A percentile compares a stretch with the other conserved stretches of the same genome.
Conservation (phyloP, 2,888 invertebrate genomes). For the Drosophila melanosoma region DNA sequence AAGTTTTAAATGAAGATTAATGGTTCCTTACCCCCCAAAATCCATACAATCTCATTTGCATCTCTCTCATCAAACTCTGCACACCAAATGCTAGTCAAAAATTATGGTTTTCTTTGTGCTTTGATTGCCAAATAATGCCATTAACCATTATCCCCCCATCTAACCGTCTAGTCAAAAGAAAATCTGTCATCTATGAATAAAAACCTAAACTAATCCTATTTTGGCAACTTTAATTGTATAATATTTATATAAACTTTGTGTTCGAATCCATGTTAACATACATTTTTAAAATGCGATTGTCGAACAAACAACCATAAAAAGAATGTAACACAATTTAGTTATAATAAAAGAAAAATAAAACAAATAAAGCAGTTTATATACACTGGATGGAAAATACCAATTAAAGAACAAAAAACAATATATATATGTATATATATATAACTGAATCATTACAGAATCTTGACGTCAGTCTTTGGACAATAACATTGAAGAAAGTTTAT, state of each 20-base stretch:
- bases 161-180: slow-evolving; percentile 25
- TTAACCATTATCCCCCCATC: slow-evolving; percentile 2
- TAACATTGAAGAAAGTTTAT: not conserved
- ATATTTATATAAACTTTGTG: slow-evolving; percentile 66
- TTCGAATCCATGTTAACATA: slow-evolving; percentile 68
- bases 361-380: slow-evolving; percentile 54
- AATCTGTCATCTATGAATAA: slow-evolving; percentile 41
- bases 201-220: slow-evolving; percentile 44
- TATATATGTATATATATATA: not conserved
- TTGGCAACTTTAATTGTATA: slow-evolving; percentile 67
- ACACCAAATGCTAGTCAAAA: slow-evolving; percentile 60
- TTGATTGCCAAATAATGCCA: slow-evolving; percentile 30
- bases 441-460: not conserved
- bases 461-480: not conserved
- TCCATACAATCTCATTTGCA: slow-evolving; percentile 9
- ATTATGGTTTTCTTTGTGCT: slow-evolving; percentile 31
- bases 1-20: not conserved
- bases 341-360: slow-evolving; percentile 41
- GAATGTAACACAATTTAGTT: slow-evolving; percentile 60
- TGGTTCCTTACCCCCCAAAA: slow-evolving; percentile 1
- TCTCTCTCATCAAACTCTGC: slow-evolving; percentile 26
- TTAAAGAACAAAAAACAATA: slow-evolving; percentile 56
- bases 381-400: slow-evolving; percentile 59
- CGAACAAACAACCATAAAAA: slow-evolving; percentile 39
- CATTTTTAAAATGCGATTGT: slow-evolving; percentile 62